phyloP scores from a whole-genome alignment of 2,888 invertebrate species.

The Orthosia gracilis region DNA sequence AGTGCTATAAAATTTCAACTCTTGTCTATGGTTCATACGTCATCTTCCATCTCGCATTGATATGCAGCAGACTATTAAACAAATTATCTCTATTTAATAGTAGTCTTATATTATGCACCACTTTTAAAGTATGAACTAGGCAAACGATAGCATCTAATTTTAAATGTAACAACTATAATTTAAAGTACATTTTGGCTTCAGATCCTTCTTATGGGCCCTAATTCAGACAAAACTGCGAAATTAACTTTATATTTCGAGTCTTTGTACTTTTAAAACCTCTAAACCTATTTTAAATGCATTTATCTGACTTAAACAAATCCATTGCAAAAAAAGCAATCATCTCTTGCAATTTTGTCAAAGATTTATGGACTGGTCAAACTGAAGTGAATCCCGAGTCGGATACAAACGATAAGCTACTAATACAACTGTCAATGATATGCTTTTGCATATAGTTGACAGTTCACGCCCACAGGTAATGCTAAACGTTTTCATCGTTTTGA shows the following conservation, averaged over 20 bases:
- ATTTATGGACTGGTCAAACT: conserved; percentile 48
- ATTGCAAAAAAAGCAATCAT: conserved; percentile 72
- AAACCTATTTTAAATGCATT: conserved; percentile 89
- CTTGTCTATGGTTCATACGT: conserved; percentile 44
- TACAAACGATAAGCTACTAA: no score
- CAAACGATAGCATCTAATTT: conserved; percentile 61
- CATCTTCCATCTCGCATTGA: conserved; percentile 66
- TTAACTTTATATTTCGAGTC: conserved; percentile 78
- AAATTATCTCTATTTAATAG: conserved; percentile 61
- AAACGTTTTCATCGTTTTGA: background rate
- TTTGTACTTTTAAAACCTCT: conserved; percentile 86
- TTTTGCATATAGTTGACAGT: background rate
- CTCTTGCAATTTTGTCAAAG: conserved; percentile 78
- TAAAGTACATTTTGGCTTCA: conserved; percentile 84
- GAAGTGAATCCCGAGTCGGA: background rate
- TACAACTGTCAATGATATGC: no score
- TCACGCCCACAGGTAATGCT: background rate
- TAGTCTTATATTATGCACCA: conserved; percentile 82
- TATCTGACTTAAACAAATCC: conserved; percentile 80
- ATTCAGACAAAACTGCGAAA: conserved; percentile 78
- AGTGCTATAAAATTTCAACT: conserved; percentile 71
- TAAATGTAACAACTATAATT: conserved; percentile 64
- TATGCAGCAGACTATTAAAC: conserved; percentile 72
- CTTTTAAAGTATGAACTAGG: conserved; percentile 71
- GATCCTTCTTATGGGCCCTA: conserved; percentile 71